Percentiles rank a stretch among this genome's conserved stretches.
Conservation (phyloP, 2,888 invertebrate genomes). For the Melinopterus prodromus region DNA sequence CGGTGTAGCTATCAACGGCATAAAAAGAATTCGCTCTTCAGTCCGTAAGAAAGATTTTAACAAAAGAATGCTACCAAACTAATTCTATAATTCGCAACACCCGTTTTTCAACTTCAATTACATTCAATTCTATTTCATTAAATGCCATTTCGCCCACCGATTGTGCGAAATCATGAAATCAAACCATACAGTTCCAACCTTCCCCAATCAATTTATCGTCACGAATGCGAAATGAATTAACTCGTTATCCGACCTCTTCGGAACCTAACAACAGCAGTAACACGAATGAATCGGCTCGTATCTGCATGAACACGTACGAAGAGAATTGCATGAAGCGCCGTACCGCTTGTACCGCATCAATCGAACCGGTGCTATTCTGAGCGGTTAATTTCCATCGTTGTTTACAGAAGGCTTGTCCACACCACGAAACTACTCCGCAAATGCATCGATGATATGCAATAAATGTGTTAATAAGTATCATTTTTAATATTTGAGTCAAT, state of each 20-base stretch:
- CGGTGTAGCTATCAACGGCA: no score
- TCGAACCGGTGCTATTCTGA: neutral
- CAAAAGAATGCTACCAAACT: neutral
- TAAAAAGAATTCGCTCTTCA: no score
- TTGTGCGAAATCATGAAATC: neutral
- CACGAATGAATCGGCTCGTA: neutral
- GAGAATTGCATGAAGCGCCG: neutral
- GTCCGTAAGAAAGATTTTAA: neutral
- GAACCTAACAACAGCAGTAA: neutral
- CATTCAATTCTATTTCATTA: neutral
- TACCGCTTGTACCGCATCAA: neutral
- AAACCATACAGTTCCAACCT: constrained; percentile 4
- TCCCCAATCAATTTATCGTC: neutral
- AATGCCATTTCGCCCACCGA: neutral
- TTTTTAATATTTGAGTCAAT: no score
- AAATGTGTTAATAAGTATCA: neutral
- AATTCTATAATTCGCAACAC: neutral
- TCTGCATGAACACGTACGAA: constrained; percentile 4
- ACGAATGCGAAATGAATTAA: constrained; percentile 4
- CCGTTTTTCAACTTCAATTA: neutral
- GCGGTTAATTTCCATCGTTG: neutral
- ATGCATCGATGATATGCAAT: neutral
- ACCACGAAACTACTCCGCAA: neutral
- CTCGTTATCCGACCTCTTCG: constrained; percentile 4
- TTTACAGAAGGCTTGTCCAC: neutral